Evolutionary conservation across 2,888 invertebrate species (phyloP), one percentile per base, ranked within the genome.

Genomic region (Nomada goodeniana): DNA sequence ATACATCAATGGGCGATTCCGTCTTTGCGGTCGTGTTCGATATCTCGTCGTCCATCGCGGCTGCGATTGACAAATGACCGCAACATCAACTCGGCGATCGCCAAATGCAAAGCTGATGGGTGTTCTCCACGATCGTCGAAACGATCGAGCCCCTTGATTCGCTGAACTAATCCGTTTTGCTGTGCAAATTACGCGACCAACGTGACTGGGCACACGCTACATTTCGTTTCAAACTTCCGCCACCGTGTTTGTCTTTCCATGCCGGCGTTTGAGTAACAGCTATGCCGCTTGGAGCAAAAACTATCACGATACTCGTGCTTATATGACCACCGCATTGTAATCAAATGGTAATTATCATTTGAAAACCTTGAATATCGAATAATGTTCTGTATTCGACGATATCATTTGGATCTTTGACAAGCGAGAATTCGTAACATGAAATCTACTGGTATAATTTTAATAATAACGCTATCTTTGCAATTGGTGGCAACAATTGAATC

Each of bases 31-130:
- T 77, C 44, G 26, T 36, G 57, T 50, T 60, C 71, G 63, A 80
- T 80, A 80, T 71, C 67, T 82, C 75, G 57, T 63, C 55, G 61
- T 36, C 55, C 50, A 57, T 61, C 77, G 64, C 77, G 57, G 64
- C 81, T 80, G 77, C 83, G 67, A 88, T 74, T 86, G 88, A 84
- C 86, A 76, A 64, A 84, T 76, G 76, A 86, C 88, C 88, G 57
- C 83, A 80, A 64, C 77, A 73, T 71, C 84, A 70, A 76, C 82
- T 78, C 78, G 68, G 82, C 85, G 85, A 86, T 87, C 85, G 72
- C 77, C 77, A 82, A 90, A 87, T 80, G 79, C 82, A 80, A 87
- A 85, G 81, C 79, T 72, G 72, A 84, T 79, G 76, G 53, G 64
- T 65, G 76, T 60, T 42, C 57, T 26, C 52, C 20, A 18, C 50